Percentiles rank a stretch among this genome's conserved stretches.
Conservation (phyloP, 2,888 invertebrate species). For the Agrotis ipsilon region DNA sequence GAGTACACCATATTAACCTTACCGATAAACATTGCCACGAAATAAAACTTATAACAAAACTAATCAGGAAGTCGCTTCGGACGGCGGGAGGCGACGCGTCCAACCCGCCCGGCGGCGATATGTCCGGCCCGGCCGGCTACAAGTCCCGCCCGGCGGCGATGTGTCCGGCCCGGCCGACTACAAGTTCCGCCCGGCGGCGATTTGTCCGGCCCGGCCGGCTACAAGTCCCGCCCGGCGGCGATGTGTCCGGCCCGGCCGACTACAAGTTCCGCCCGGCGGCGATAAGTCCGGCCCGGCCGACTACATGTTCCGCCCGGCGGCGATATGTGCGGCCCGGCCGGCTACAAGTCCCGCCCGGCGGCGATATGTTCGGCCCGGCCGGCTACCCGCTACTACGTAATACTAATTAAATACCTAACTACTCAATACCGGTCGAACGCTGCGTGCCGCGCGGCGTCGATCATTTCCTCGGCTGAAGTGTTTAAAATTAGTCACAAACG, state of each 20-base stretch:
- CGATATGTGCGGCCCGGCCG: too few species aligned
- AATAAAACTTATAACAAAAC: constrained; percentile 66
- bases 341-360: too few species aligned
- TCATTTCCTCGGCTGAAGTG: constrained; percentile 23
- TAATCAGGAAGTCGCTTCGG: constrained; percentile 33
- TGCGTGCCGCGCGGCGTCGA: constrained; percentile 20
- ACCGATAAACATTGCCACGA: constrained; percentile 68
- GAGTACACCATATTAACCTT: constrained; percentile 59
- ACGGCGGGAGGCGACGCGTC: background rate
- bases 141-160: too few species aligned
- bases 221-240: background rate
- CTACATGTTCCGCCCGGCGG: too few species aligned
- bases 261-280: background rate
- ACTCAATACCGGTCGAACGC: constrained; percentile 19
- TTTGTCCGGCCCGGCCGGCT: background rate
- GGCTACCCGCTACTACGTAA: constrained; percentile 35
- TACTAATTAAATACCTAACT: constrained; percentile 54
- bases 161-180: too few species aligned
- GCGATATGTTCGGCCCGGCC: background rate
- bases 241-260: background rate
- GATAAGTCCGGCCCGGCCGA: too few species aligned
- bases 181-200: too few species aligned
- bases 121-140: too few species aligned
- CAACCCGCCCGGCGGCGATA: background rate
- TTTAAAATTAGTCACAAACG: constrained; percentile 49